Evolutionary conservation across 2,113 vertebrate species (phyloP).

Genomic region (Sus scrofa): DNA sequence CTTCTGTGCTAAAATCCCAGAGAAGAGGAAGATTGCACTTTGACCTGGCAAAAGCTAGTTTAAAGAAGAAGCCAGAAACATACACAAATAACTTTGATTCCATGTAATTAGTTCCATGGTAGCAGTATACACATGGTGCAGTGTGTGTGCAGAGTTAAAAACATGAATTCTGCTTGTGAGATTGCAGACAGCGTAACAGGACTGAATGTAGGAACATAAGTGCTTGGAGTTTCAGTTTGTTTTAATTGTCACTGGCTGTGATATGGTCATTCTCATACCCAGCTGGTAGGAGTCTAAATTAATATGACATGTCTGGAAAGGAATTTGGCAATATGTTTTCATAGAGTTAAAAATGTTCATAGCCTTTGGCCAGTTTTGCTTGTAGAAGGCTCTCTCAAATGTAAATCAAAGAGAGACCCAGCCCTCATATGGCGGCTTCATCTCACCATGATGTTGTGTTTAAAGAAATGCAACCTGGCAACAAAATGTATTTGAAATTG

Average conservation of each 20-base stretch:
- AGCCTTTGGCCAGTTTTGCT: neutral
- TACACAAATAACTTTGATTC: neutral
- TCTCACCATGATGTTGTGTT: neutral
- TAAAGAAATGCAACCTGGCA: neutral
- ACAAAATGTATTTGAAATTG: neutral
- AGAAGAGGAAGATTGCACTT: neutral
- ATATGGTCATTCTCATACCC: neutral
- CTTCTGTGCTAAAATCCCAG: neutral
- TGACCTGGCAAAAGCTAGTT: neutral
- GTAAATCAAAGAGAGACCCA: neutral
- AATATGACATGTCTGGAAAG: neutral
- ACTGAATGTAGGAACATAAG: neutral
- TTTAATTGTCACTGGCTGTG: neutral
- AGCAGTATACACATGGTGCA: neutral
- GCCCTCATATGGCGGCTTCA: neutral
- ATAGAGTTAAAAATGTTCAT: neutral
- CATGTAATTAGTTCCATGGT: neutral
- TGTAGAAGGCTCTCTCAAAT: neutral
- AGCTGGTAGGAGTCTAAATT: neutral
- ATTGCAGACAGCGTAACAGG: neutral
- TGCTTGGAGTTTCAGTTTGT: neutral
- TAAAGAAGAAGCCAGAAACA: neutral
- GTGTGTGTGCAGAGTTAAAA: neutral
- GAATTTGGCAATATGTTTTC: neutral
- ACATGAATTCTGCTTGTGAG: neutral